Evolutionary conservation across 2,797 vertebrate species (phyloP).

Genomic region (Loriculus beryllinus): DNA sequence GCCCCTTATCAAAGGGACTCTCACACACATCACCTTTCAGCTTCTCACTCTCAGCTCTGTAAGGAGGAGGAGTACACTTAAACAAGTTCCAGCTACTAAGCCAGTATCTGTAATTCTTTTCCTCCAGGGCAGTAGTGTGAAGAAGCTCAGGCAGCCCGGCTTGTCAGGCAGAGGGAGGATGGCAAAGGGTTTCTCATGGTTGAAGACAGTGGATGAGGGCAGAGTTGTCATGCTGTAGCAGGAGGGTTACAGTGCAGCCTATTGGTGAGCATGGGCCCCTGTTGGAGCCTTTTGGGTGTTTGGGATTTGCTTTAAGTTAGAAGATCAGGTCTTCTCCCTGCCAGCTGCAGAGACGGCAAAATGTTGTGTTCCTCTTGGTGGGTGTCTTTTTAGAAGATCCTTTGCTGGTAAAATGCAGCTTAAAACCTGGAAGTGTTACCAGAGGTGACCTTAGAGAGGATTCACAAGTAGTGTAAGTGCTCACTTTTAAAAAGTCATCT

Average conservation of each 20-base stretch:
- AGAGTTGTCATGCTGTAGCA: not conserved
- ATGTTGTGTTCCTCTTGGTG: not conserved
- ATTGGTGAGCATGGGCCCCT: fast-evolving
- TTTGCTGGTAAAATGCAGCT: not conserved
- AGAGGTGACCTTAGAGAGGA: not conserved
- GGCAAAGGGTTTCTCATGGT: not conserved
- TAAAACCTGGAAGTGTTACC: not conserved
- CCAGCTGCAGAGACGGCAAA: not conserved
- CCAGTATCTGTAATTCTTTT: not conserved
- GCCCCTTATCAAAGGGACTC: conserved; percentile 46
- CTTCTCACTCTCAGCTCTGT: not conserved
- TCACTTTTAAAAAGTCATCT: fast-evolving
- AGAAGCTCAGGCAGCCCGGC: not conserved
- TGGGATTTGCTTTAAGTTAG: not conserved
- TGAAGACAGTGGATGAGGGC: not conserved
- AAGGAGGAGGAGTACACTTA: not conserved
- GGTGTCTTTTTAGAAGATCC: not conserved
- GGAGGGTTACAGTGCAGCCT: fast-evolving
- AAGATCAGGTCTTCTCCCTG: not conserved
- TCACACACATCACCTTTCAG: not conserved
- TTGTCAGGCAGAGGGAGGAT: not conserved
- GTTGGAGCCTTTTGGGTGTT: not conserved
- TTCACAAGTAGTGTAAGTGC: not conserved
- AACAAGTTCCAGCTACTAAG: not conserved
- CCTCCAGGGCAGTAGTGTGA: not conserved